Evolutionary conservation across 2,888 invertebrate species (phyloP), one percentile per base, ranked within the genome.

Genomic region (Automeris io): DNA sequence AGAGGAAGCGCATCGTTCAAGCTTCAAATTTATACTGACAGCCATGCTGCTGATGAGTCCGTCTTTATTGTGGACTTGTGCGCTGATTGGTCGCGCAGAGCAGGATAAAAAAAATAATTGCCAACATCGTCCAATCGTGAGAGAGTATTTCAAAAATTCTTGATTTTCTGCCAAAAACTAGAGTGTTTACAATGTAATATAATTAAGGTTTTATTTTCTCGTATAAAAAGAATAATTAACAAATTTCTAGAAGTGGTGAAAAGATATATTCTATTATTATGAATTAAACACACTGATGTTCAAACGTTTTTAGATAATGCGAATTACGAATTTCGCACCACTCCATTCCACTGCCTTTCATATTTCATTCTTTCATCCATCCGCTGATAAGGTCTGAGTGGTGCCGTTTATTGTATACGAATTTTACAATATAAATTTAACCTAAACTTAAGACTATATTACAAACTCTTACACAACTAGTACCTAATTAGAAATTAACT

Each of bases 11-110:
- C 93, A 93, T 94, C 90, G 89, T 91, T 85, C 90, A 90, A 91
- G 90, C 90, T 91, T 93, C 93, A 94, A 93, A 95, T 96, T 93
- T 96, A 96, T 96, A 97, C 95, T 96, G 95, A 93, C 95, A 94
- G 94, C 95, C 94, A 95, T 95, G 91, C 93, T 94, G 93, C 90
- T 89, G 90, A 90, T 90, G 91, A 91, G 91, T 90, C 91, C 90
- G 91, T 91, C 92, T 93, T 93, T 93, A 92, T 91, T 90, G 90
- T 89, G 87, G 88, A 86, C 88, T 88, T 88, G 86, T 64, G 61
- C 79, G 87, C 88, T 82, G 88, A 92, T 92, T 92, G 92, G 92
- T 77, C 64, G 69, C 76, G 69, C 62, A 46, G 41, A 38, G 45
- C 54, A 41, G 47, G 49, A 56, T 65, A 73, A 76, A 78, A 78